Base-by-base conservation (phyloP, 2,888 invertebrate genomes). In the Diaperis boleti region DNA sequence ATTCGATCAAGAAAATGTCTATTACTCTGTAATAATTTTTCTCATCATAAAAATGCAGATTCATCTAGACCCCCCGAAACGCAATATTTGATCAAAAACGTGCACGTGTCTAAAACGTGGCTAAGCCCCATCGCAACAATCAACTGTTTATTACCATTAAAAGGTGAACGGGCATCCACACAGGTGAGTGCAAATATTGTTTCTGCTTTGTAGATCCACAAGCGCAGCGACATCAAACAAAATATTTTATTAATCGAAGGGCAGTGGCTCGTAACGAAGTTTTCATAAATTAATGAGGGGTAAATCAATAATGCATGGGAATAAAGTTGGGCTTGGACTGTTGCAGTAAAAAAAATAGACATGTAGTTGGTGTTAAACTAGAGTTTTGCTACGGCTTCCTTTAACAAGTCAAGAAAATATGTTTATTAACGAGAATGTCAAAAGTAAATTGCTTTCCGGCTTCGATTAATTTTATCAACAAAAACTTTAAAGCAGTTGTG, bases 91-190 rank as follows among this genome's bases (percentile, higher is more conserved):
- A 33, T 44, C 20, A 44, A 49, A 49, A 15, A 33, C 6, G 47
- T 13, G 49, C 41, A 59, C 59, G 59, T 59, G 59, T 41, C 29
- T 17, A 33, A 29, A 47, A 59, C 49, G 59, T 59, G 59, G 47
- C 41, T 29, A 29, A 14, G 26, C 31, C 22, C 15, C 22, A 49
- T 49, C 26, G 31, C 26, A 59, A 31, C 49, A 47, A 49, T 59
- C 49, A 39, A 39, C 14, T 39, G 39, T 31, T 59, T 49, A 54
- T 20, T 54, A 39, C 37, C 52, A 37, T 18, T 17, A 35, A 8
- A 18, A 35, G 39, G 39, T 52, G 39, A 37, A 37, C 18, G 22
- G 14, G 37, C 39, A 37, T 22, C 35, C 7, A 44, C 17, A 31
- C 55, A 55, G 54, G 54, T 55, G 33, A 44, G 18, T 54, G 17